Base-by-base conservation (phyloP, 2,888 invertebrate genomes). In the Leptarthrus brevirostris region DNA sequence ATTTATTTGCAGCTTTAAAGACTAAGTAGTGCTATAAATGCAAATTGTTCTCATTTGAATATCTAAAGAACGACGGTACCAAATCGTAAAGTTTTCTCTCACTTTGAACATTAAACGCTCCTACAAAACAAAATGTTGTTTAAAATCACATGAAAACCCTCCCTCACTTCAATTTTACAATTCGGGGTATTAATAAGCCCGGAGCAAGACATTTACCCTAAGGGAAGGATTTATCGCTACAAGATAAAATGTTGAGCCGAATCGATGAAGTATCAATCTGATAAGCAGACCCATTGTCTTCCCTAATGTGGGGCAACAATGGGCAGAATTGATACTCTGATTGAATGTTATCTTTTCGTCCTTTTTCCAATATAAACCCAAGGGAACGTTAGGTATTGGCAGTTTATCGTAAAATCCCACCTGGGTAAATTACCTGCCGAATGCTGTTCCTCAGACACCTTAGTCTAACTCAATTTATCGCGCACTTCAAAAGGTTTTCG, bases 241-340 rank as follows among this genome's bases (percentile, higher is more conserved):
- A 47, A 44, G 44, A 20, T 26, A 66, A 22, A 66, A 66, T 24
- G 16, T 66, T 66, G 47, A 66, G 24, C 18, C 26, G 24, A 47
- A 14, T 20, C 47, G 22, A 66, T 66, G 16, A 14, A 66, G 47
- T 26, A 47, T 47, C 64, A 66, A 47, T 66, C 26, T 26, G 64
- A 47, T 66, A 66, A 47, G 16, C 47, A 26, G 64, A 8, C 20
- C 64, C 14, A 66, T 66, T 66, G 64, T 66, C 61, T 47, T 10
- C 44, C 26, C 47, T 24, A 66, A 66, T 47, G 14, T 66, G 24
- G 44, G 24, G 6, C 24, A 66, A 14, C 14, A 24, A 16, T 5
- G 64, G 14, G 47, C 44, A 26, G 26, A 47, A 66, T 47, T 26
- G 64, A n/a, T 47, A 47, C 47, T 61, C 18, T 66, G 64, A 66